Evolutionary conservation across 2,888 invertebrate species (phyloP), one percentile per base, ranked within the genome.

Genomic region (Drosophila greeni): DNA sequence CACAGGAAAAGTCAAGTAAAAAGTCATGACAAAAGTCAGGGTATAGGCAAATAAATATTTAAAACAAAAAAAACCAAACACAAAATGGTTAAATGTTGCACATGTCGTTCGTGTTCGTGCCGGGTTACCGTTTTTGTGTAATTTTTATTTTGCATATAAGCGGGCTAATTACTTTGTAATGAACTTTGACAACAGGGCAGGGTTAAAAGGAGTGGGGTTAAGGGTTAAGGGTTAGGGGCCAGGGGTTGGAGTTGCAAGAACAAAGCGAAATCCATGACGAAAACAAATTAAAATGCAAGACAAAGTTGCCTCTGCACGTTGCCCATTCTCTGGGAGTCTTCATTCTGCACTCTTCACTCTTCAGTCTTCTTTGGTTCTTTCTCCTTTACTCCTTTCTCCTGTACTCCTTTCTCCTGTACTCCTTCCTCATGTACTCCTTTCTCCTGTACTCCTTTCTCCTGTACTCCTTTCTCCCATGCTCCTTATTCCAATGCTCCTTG

Each of bases 141-240:
- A 37, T 52, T 56, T 40, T 49, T 54, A 51, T 77, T 74, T 71
- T 70, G 72, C 67, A 70, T 71, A 57, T 74, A 70, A 61, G 74
- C 45, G 62, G 60, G 80, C 85, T 85, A 85, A 85, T 85, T 85
- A 84, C 85, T 85, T 85, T 82, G 86, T 82, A 85, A 85, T 86
- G 81, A 86, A 86, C 86, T 86, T 82, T 75, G 79, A 77, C 83
- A 83, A 83, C 62, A 73, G 60, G n/a, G n/a, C 18, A 9, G 12
- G 39, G 31, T 34, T 9, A 29, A 36, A 29, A 34, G 14, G 16
- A 3, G 5, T 20, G 12, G 9, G 9, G 7, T 4, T 14, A 23
- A 8, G 37, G 18, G 37, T 37, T 37, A 16, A 18, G 37, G 37
- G 12, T 12, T 23, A 14, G 2, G 39, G 20, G 39, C 12, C 20